Percentiles rank a stretch among this genome's conserved stretches.
These are phyloP conservation scores for Lutraria rhynchaena DNA, from an alignment of 1,140 invertebrate species.

Conservation along the genomic window DNA sequence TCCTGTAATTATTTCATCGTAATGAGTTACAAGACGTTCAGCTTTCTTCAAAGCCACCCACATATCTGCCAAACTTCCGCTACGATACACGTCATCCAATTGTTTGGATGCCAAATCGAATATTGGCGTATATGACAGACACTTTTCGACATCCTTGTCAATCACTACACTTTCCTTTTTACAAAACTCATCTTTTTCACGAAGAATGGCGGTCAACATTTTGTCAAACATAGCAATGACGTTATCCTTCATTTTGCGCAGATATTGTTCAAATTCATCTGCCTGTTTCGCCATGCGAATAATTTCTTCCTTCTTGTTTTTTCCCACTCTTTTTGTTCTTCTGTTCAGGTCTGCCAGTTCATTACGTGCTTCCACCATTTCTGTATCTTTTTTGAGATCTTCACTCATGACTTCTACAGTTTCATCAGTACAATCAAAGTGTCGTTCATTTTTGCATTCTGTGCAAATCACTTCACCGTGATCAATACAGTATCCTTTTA, in stretches of 20 bases:
- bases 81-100: slow-evolving; percentile 14
- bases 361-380: slow-evolving; percentile 27
- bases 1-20: slow-evolving; percentile 26
- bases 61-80: slow-evolving; percentile 10
- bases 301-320: slow-evolving; percentile 39
- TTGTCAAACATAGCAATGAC: slow-evolving; percentile 42
- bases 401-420: slow-evolving; percentile 28
- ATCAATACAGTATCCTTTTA: slow-evolving; percentile 43
- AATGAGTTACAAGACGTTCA: slow-evolving; percentile 21
- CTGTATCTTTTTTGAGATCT: slow-evolving; percentile 6
- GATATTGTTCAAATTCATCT: slow-evolving; percentile 2
- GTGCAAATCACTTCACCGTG: slow-evolving; percentile 32
- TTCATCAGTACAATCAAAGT: slow-evolving; percentile 26
- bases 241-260: slow-evolving; percentile 26
- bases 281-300: slow-evolving; percentile 24
- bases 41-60: slow-evolving; percentile 43
- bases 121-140: background rate
- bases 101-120: slow-evolving; percentile 3
- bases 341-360: slow-evolving; percentile 30
- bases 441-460: slow-evolving; percentile 24
- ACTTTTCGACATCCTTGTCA: slow-evolving; percentile 2
- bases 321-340: slow-evolving; percentile 18
- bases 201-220: slow-evolving; percentile 28
- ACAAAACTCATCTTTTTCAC: slow-evolving; percentile 46
- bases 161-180: slow-evolving; percentile 37